Conservation (phyloP, 2,797 vertebrate species). For the Fistularia tabacaria region DNA sequence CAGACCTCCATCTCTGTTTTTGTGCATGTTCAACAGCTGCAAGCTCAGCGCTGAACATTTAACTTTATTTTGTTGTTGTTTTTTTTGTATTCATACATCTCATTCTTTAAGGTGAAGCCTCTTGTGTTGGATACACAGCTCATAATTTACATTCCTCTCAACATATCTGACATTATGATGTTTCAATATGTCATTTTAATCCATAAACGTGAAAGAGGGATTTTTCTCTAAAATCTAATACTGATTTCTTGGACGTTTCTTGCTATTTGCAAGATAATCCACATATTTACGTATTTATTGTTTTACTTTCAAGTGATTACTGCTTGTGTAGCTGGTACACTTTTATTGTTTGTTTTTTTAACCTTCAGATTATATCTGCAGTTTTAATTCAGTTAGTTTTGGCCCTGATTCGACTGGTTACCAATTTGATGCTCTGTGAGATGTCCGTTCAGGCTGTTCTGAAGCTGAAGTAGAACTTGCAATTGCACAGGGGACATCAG, state of each 20-base stretch:
- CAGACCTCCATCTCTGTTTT: slow-evolving; percentile 23
- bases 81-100: slow-evolving; percentile 1
- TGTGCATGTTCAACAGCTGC: slow-evolving; percentile 39
- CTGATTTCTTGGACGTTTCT: no score
- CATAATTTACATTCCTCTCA: no score
- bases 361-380: not conserved
- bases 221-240: no score
- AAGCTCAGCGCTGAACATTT: not conserved
- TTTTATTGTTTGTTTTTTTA: no score
- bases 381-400: not conserved
- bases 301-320: no score
- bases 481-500: slow-evolving; percentile 12
- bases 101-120: not conserved
- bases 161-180: no score
- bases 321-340: no score
- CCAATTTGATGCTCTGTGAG: not conserved
- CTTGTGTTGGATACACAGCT: no score
- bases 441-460: not conserved
- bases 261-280: no score
- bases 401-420: slow-evolving; percentile 1
- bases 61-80: slow-evolving; percentile 18
- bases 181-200: no score
- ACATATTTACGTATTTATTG: no score
- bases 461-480: not conserved
- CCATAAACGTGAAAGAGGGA: no score